Conservation (phyloP, 2,888 invertebrate genomes). For the Argynnis bischoffii region DNA sequence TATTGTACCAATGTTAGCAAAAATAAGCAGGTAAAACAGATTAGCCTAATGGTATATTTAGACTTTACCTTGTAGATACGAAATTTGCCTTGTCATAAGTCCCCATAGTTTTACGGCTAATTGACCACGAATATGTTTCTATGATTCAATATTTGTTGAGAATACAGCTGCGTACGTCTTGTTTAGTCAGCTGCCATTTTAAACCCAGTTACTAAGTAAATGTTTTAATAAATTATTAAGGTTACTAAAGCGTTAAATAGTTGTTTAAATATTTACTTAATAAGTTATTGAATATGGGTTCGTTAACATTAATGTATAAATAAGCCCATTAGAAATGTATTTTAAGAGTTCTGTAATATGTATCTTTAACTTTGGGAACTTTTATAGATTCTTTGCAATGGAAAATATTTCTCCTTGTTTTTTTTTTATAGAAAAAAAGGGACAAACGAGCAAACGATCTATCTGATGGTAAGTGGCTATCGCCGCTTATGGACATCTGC, state of each 20-base stretch:
- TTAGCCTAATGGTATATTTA: background rate
- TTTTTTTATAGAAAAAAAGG: no score
- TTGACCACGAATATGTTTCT: conserved; percentile 60
- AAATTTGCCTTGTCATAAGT: conserved; percentile 33
- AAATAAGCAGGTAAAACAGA: no score
- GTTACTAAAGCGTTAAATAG: conserved; percentile 12
- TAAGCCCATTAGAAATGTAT: no score
- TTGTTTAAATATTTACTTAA: conserved; percentile 2
- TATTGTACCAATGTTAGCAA: no score
- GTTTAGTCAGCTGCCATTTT: conserved; percentile 62
- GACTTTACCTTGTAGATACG: background rate
- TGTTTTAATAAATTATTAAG: conserved; percentile 1
- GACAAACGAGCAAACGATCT: no score
- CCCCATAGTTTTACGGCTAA: conserved; percentile 57
- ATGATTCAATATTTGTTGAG: conserved; percentile 60
- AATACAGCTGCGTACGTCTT: conserved; percentile 54
- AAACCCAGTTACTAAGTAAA: conserved; percentile 3
- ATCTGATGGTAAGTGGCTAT: no score
- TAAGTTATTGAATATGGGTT: background rate
- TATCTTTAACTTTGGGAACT: no score
- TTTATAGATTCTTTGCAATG: no score
- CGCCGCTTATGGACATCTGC: no score
- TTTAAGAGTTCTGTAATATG: no score
- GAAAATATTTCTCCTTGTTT: no score
- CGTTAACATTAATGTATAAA: no score